Conservation (phyloP, 2,888 invertebrate species). For the Limnephilus marmoratus region DNA sequence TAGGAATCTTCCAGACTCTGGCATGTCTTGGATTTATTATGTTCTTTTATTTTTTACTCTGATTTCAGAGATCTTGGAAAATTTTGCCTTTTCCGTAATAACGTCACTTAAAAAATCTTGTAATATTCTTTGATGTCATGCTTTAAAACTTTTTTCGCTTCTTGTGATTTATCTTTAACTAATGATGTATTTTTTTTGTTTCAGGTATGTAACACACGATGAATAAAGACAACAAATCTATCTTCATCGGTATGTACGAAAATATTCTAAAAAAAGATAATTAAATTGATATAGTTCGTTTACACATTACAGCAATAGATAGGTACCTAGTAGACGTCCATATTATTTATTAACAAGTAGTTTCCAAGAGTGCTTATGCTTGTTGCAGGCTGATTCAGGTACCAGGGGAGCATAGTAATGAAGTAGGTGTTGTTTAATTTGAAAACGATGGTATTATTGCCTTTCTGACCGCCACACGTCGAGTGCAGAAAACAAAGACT, state of each 20-base stretch:
- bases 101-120: background rate
- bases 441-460: constrained; percentile 21
- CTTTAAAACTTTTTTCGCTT: background rate
- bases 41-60: background rate
- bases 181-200: background rate
- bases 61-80: background rate
- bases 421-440: constrained; percentile 39
- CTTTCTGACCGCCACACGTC: constrained; percentile 32
- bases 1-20: background rate
- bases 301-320: background rate
- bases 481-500: constrained; percentile 46
- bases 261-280: background rate
- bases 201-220: background rate
- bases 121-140: background rate
- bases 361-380: background rate
- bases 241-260: background rate
- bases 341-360: background rate
- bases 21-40: background rate
- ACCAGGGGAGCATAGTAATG: constrained; percentile 40
- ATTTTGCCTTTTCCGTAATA: background rate
- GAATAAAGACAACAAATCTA: background rate
- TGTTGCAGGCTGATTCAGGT: constrained; percentile 7
- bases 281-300: background rate
- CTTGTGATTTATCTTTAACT: background rate
- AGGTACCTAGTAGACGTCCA: background rate